Evolutionary conservation across 2,888 invertebrate species (phyloP), one percentile per base, ranked within the genome.

Genomic region (Agrotis ipsilon): DNA sequence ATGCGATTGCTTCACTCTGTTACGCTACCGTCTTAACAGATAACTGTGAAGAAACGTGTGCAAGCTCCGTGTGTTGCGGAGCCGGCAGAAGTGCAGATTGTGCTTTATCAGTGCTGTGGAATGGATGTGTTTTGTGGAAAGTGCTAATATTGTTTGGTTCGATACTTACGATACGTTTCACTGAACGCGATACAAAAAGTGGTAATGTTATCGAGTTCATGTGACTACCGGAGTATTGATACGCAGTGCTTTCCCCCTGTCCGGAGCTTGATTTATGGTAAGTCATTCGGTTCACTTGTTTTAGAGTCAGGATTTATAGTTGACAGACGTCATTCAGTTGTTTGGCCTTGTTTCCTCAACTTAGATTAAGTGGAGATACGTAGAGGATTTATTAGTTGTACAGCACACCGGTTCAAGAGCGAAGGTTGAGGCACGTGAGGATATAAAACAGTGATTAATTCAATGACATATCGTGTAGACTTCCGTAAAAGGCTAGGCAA

Each of bases 41-140:
- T 91, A 92, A 93, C 92, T 94, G 92, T 94, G 93, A 93, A 92
- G 92, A 91, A 94, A 92, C 93, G 93, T 92, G 93, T 92, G 92
- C 91, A 89, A 90, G 89, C 90, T 93, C 93, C 90, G 91, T 91
- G 92, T 92, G 92, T 89, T 90, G 77, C 92, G 92, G 89, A 90
- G 89, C 90, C 90, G 88, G 91, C 91, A 88, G 89, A 89, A 90
- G 90, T 91, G 91, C 91, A 88, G 89, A 91, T 91, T 91, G 94
- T 94, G 94, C 91, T 91, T 84, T 85, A 91, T 91, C 89, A 91
- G 94, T 94, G 94, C 88, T 91, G 94, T 94, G 94, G 89, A 91
- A 90, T 92, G 89, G 90, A 91, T 91, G 91, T 93, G 91, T 93
- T 92, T 91, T 88, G 94, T 95, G 94, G 85, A 92, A 92, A 94